A percentile compares a stretch with the other conserved stretches of the same genome.
Conservation (phyloP, 2,113 vertebrate genomes). For the Melanotaenia duboulayi region DNA sequence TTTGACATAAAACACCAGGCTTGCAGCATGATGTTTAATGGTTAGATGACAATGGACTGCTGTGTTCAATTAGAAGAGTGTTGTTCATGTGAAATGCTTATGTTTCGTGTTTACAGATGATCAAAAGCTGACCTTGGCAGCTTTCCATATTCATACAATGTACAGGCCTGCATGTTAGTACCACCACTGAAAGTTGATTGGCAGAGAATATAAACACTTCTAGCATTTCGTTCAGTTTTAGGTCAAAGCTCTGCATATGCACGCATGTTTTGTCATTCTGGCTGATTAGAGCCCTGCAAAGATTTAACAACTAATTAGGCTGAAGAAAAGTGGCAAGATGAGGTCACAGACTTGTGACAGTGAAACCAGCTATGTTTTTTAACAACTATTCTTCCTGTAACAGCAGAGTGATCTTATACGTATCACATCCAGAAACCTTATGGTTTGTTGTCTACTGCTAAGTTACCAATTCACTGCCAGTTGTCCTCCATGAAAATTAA, state of each 20-base stretch:
- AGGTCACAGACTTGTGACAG: no score
- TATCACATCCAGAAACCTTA: neutral
- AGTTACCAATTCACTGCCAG: conserved; percentile 13
- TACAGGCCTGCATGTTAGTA: neutral
- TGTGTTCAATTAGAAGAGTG: conserved; percentile 6
- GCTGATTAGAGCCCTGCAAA: neutral
- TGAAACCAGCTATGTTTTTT: no score
- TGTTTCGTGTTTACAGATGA: neutral
- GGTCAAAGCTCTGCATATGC: neutral
- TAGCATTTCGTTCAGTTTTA: neutral
- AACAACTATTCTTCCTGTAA: no score
- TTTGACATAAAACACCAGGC: conserved; percentile 2
- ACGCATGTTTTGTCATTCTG: neutral
- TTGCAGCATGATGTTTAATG: conserved; percentile 13
- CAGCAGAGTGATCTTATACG: no score
- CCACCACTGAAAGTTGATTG: neutral
- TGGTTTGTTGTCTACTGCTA: conserved; percentile 26
- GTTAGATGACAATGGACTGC: conserved; percentile 30
- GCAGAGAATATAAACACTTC: neutral
- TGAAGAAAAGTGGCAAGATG: no score
- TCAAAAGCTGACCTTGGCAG: neutral
- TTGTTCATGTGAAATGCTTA: neutral
- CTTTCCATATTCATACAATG: neutral
- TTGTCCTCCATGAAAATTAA: conserved; percentile 14
- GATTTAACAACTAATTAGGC: neutral